Conservation (phyloP, 2,113 vertebrate species). For the Aldabrachelys gigantea region DNA sequence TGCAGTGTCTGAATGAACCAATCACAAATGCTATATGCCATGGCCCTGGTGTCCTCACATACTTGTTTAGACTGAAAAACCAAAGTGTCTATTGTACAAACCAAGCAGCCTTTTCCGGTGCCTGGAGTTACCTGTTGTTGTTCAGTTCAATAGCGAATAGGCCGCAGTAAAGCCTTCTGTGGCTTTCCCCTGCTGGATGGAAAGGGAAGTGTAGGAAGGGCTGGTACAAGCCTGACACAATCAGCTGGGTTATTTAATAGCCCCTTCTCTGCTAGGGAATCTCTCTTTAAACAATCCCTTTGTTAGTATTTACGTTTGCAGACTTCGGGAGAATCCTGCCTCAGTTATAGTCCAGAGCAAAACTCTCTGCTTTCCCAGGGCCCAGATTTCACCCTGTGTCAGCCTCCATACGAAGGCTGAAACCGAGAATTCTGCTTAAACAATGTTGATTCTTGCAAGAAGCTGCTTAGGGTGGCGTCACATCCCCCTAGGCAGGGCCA, state of each 20-base stretch:
- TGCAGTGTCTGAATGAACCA: slow-evolving; percentile 93
- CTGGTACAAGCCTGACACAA: background rate
- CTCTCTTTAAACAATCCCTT: rapidly evolving
- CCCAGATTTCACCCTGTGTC: background rate
- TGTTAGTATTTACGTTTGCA: background rate
- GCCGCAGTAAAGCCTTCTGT: too few relatives aligned
- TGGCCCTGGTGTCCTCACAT: slow-evolving; percentile 90
- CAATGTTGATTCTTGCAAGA: background rate
- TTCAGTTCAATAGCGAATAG: too few relatives aligned
- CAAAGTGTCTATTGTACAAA: slow-evolving; percentile 83
- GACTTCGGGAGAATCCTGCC: background rate
- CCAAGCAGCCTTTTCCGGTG: too few relatives aligned
- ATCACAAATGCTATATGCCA: slow-evolving; percentile 91
- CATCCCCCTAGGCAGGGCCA: background rate
- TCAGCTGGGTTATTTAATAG: background rate
- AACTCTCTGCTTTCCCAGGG: background rate
- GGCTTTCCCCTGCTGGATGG: background rate
- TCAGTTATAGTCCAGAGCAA: background rate
- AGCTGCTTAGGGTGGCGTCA: background rate
- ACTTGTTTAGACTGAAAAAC: slow-evolving; percentile 91
- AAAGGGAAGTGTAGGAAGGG: background rate
- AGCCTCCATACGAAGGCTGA: background rate
- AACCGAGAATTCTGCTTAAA: background rate
- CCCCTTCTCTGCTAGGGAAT: background rate
- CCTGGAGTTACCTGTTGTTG: too few relatives aligned